Evolutionary conservation across 2,113 vertebrate genomes (phyloP), one percentile per base, ranked within the genome.

Genomic region (Elachura formosa): DNA sequence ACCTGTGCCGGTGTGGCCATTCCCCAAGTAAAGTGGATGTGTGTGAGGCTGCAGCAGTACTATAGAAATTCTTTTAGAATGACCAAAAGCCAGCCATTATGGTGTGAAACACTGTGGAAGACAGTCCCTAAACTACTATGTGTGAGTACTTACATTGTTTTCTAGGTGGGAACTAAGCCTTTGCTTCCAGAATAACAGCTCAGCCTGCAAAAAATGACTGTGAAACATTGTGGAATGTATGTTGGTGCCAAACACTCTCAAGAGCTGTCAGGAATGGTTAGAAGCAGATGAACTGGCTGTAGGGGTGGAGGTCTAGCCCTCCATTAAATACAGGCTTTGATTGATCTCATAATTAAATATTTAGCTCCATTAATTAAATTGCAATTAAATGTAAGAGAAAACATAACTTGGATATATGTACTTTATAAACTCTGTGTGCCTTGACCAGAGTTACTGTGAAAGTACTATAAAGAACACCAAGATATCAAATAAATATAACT

Each of bases 251-350:
- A 82, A 78, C 2, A 6, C 14, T 46, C 14, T 29, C 23, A 59
- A 34, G n/a, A 38, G 20, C n/a, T 59, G 9, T 18, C 11, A 75
- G 48, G 11, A 92, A 55, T 21, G 4, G 16, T 85, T 75, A 63
- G 66, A 59, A 16, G 12, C 24, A 75, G 18, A n/a, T 69, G 10
- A 77, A 40, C 4, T 69, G 58, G 3, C 7, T 61, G 26, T 26
- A 71, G 4, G 1, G 2, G 0, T 48, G 4, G 10, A 11, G 5
- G 10, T 13, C 6, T 34, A 79, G 8, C 6, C 22, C 84, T n/a
- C n/a, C n/a, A n/a, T n/a, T n/a, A 76, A 64, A 63, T n/a, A 34
- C 3, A 25, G 29, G 6, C 48, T 82, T 49, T 31, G 84, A 82
- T 75, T 89, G 5, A 33, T 68, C 26, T 64, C 1, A 4, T 62